phyloP scores from a whole-genome alignment of 2,888 invertebrate genomes.

The Ichneumoninae sp. region DNA sequence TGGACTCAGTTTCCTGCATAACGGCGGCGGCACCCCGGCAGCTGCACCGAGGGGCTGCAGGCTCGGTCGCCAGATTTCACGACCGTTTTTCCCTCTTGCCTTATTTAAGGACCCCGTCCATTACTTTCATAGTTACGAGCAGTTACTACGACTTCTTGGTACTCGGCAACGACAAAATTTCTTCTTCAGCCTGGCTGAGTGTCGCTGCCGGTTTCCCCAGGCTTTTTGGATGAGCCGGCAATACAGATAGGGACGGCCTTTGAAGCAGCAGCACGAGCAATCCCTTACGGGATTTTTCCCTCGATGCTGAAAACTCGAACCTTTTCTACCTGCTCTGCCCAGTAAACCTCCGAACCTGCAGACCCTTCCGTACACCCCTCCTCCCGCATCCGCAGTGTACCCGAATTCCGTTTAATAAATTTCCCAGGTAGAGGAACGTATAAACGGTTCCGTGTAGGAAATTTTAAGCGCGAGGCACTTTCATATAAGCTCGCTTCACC shows the following conservation, averaged over 20 bases:
- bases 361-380: background rate
- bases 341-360: background rate
- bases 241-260: background rate
- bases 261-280: background rate
- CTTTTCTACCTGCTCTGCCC: conserved; percentile 26
- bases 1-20: background rate
- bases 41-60: conserved; percentile 6
- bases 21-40: background rate
- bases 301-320: conserved; percentile 9
- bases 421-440: background rate
- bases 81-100: background rate
- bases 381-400: background rate
- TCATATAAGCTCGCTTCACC: background rate
- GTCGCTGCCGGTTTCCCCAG: background rate
- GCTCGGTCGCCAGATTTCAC: conserved; percentile 6
- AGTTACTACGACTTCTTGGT: background rate
- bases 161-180: background rate
- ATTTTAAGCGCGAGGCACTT: background rate
- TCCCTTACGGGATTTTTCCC: conserved; percentile 3
- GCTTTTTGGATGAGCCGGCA: background rate
- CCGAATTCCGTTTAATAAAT: background rate
- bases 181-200: background rate
- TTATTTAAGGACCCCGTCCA: background rate
- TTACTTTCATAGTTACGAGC: background rate
- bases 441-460: background rate